These are phyloP conservation scores for Xestia sexstrigata DNA, from an alignment of 2,888 invertebrate species.

Conservation along the genomic window DNA sequence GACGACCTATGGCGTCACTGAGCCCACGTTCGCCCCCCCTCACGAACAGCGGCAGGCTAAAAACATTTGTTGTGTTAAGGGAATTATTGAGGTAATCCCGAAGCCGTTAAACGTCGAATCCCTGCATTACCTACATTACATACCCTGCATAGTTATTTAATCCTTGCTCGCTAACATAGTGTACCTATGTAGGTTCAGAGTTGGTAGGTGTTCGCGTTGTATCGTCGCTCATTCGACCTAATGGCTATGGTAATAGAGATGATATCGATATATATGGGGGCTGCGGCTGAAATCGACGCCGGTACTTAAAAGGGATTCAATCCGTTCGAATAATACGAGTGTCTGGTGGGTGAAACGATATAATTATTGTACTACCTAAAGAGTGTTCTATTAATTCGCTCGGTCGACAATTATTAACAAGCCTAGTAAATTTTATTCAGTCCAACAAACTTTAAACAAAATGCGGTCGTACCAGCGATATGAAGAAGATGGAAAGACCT, in stretches of 20 bases:
- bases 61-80: conserved; percentile 88
- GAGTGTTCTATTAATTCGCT: conserved; percentile 72
- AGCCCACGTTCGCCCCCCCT: conserved; percentile 63
- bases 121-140: conserved; percentile 89
- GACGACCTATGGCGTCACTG: conserved; percentile 70
- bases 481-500: neutral
- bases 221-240: conserved; percentile 78
- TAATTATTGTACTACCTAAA: conserved; percentile 77
- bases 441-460: neutral
- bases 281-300: conserved; percentile 78
- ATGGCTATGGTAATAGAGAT: conserved; percentile 80
- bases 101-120: conserved; percentile 89
- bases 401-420: conserved; percentile 66
- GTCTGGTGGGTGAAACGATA: conserved; percentile 79
- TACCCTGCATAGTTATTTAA: conserved; percentile 88
- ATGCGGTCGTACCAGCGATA: neutral
- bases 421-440: neutral
- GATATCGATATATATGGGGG: conserved; percentile 76
- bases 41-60: conserved; percentile 78
- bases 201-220: conserved; percentile 70
- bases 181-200: conserved; percentile 72
- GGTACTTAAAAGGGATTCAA: conserved; percentile 84
- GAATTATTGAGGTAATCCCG: conserved; percentile 89
- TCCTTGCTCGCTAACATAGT: conserved; percentile 84
- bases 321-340: conserved; percentile 81